Evolutionary conservation across 1,140 invertebrate genomes (phyloP), one percentile per base, ranked within the genome.

Genomic region (Micrasema longulum): DNA sequence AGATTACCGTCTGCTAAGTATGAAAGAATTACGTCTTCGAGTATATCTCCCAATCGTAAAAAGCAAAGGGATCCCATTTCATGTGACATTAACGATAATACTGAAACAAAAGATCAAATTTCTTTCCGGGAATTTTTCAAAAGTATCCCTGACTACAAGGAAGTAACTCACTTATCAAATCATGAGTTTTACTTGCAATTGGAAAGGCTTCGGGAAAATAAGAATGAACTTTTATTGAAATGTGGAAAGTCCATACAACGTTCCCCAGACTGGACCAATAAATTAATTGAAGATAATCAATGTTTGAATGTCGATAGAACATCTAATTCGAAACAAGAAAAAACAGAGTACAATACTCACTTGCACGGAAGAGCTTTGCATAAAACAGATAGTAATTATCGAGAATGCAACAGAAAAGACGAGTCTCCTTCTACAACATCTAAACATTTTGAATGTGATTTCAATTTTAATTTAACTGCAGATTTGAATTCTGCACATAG

Each of bases 61-160:
- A 52, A 60, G 36, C 26, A 20, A 53, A 47, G 10, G 12, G 43
- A 66, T 23, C 22, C 14, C 18, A 36, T 36, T 12, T 16, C 74
- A 7, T 60, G 41, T 35, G 71, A 73, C 35, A 36, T 26, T 3
- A n/a, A n/a, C n/a, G 55, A 69, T 67, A 52, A 41, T 12, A 70
- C 62, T 45, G 72, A 71, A 55, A 7, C 50, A 45, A n/a, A 84
- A 80, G 35, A 76, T 78, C 36, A 80, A 83, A 77, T 88, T 47
- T 88, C 86, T 47, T 85, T 91, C 72, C 79, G 90, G 50, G 87
- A 90, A 38, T 92, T 91, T 79, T 85, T 89, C 36, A 84, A 86
- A 31, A 91, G 89, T 64, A 91, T 91, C 76, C 91, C 91, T 3
- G 89, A 91, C 76, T 91, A 91, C 73, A 86, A 85, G 41, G 90